Evolutionary conservation across 2,113 vertebrate species (phyloP), one percentile per base, ranked within the genome.

Genomic region (Sinocyclocheilus anophthalmus): DNA sequence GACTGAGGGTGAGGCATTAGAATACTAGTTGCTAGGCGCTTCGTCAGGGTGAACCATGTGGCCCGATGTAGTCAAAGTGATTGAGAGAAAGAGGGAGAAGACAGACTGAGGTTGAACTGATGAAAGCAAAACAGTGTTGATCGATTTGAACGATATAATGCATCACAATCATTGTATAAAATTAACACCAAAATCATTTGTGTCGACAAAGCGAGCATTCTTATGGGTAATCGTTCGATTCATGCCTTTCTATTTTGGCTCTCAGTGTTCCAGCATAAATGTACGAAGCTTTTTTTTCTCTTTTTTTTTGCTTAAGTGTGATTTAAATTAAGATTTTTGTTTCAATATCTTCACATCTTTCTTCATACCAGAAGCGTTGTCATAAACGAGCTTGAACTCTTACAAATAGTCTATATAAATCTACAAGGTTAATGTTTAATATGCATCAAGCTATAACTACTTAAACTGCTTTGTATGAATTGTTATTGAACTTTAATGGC

Each of bases 401-500:
- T 88, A 75, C 39, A 14, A 57, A 76, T 86, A 86, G 73, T 53
- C 76, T 88, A 79, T 37, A 87, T 37, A 50, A 53, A 77, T 76
- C 48, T 86, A 76, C 63, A 84, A 80, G 77, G 70, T 69, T 85
- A 87, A 65, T 82, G 78, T 87, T 90, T 89, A 87, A 82, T 89
- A 89, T 76, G 78, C 83, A 84, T 89, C 91, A 90, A 89, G 93
- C 95, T 94, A 93, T 91, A 90, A 82, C 93, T 85, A 93, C 73
- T 65, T 89, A 73, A 83, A 83, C 53, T 9, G 88, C 88, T 85
- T 89, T 87, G 89, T 93, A 92, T 93, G 92, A 92, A 93, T 91
- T 90, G 91, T 91, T 91, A 91, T 91, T 81, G 65, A 92, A 92
- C 91, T 93, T 87, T 91, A 93, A 87, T 89, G 89, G 92, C 93